These are phyloP conservation scores for Aphis gossypii DNA, from an alignment of 1,140 invertebrate genomes.

Conservation along the genomic window DNA sequence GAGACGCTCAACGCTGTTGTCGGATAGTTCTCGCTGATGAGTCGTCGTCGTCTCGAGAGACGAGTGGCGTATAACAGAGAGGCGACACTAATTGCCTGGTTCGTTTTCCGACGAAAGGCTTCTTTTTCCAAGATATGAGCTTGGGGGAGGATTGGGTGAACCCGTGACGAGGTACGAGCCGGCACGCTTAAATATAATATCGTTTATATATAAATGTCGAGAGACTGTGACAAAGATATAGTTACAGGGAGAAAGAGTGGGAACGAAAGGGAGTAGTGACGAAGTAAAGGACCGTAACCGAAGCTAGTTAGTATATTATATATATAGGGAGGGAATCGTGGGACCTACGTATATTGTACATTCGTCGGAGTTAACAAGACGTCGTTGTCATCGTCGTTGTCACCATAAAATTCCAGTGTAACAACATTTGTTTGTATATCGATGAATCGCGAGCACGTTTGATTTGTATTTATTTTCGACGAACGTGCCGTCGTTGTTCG, in stretches of 20 bases:
- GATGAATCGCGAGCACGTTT: not conserved
- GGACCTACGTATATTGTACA: not conserved
- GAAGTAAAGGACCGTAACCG: not conserved
- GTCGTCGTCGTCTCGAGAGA: not conserved
- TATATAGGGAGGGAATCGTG: not conserved
- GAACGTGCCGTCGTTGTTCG: not conserved
- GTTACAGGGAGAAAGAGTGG: no score
- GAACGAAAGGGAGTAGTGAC: not conserved
- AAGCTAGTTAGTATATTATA: not conserved
- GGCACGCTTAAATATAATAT: not conserved
- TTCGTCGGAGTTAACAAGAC: not conserved
- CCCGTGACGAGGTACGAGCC: not conserved
- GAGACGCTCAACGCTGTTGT: not conserved
- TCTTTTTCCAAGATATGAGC: not conserved
- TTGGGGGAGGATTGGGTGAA: not conserved
- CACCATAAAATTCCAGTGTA: not conserved
- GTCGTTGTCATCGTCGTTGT: no score
- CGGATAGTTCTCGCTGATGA: not conserved
- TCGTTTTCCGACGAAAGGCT: constrained; percentile 27
- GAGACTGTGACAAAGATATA: not conserved
- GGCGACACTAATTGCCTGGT: constrained; percentile 24
- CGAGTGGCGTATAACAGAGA: not conserved
- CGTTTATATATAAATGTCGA: not conserved
- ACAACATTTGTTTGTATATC: not conserved
- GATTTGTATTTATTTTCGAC: constrained; percentile 21